Evolutionary conservation across 1,140 invertebrate species (phyloP), one percentile per base, ranked within the genome.

Genomic region (Theocolax elegans): DNA sequence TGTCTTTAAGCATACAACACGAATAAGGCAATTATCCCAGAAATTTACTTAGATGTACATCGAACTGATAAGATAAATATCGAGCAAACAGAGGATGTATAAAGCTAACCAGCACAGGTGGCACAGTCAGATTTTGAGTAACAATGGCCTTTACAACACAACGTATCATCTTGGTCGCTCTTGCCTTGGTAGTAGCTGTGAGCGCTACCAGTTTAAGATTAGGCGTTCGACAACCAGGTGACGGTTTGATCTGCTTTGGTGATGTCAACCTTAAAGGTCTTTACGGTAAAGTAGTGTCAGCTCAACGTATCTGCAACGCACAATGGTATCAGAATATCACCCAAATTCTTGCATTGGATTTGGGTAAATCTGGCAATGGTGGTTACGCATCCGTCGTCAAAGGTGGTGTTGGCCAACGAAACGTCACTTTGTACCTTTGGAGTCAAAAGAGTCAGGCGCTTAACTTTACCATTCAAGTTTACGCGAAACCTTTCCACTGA

Each of bases 391-490:
- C 2, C 0, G 25, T 71, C 19, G 17, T 38, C 15, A 48, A 49
- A 2, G 62, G 62, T 2, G 68, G 68, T 15, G 7, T 58, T 1
- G 19, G 27, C 17, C 12, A 27, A 2, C 48, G 15, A 0, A 65
- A 58, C 44, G 60, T 65, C 10, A 71, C 60, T 15, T 23, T 71
- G 7, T 19, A 49, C 9, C 23, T 71, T 6, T 58, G 53, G 53
- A 71, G 68, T 23, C 68, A 71, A 29, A 58, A 1, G 1, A 59
- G 68, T 48, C 68, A 71, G n/a, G n/a, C 38, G 6, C 51, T 71
- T 6, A 71, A 71, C n/a, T 71, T 71, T 29, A 65, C 62, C 2
- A 31, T 71, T 42, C 3, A 48, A n/a, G 25, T 71, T 23, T 77
- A 73, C 54, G 63, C 65, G 7, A 72, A 68, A 68, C 38, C 44